Conservation (phyloP, 2,797 vertebrate species). For the Cheirogaleus major region DNA sequence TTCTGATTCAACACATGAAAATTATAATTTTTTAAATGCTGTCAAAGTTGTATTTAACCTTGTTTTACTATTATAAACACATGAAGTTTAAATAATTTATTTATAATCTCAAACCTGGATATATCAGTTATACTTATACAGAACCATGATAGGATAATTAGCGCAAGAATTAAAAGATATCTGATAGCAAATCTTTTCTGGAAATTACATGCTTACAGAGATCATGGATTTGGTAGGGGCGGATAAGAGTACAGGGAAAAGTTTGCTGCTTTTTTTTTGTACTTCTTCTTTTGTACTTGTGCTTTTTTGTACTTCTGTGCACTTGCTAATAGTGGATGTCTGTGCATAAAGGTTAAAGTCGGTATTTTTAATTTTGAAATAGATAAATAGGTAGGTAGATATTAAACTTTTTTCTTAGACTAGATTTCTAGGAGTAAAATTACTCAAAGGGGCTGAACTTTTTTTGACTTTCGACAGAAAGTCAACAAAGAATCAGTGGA, state of each 20-base stretch:
- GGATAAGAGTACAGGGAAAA: neutral
- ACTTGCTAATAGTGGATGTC: neutral
- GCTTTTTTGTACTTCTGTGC: neutral
- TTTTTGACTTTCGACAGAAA: neutral
- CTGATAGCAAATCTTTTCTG: neutral
- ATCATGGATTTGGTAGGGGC: neutral
- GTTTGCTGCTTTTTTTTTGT: neutral
- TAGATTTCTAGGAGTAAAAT: neutral
- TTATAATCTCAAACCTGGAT: neutral
- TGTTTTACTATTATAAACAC: neutral
- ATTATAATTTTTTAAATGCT: neutral
- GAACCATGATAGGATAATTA: neutral
- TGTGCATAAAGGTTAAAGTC: neutral
- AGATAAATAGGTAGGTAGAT: neutral
- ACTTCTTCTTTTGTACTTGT: neutral
- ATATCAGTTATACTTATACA: neutral
- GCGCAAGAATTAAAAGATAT: neutral
- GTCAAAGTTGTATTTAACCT: neutral
- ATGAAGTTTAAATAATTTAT: neutral
- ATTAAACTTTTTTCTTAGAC: neutral
- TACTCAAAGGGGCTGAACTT: neutral
- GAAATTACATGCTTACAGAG: neutral
- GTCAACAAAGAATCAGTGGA: neutral
- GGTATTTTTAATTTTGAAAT: neutral
- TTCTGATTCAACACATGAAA: slow-evolving; percentile 15